Conservation (phyloP, 2,113 vertebrate species). For the Oncorhynchus masou region DNA sequence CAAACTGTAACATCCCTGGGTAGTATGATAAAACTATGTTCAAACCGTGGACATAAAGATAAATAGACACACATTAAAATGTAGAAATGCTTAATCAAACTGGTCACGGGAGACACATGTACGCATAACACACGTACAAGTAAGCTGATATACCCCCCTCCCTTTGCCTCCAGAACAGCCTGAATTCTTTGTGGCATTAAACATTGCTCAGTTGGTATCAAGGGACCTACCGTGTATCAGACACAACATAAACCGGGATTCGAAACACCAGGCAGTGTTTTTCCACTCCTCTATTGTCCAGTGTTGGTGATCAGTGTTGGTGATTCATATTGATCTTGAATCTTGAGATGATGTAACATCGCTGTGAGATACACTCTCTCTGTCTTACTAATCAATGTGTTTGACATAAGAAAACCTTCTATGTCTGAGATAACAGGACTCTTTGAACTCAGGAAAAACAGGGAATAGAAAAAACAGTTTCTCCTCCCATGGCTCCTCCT, state of each 20-base stretch:
- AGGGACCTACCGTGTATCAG: no score
- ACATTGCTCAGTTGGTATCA: no score
- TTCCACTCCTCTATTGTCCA: no score
- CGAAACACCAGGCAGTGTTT: no score
- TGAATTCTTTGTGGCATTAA: no score
- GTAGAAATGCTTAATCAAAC: background rate
- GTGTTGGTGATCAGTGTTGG: no score
- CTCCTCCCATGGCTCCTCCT: conserved; percentile 46
- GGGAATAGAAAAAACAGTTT: conserved; percentile 42
- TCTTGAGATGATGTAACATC: no score
- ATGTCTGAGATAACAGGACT: conserved; percentile 5
- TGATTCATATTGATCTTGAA: no score
- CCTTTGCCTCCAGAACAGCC: no score
- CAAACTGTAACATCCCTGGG: conserved; percentile 31
- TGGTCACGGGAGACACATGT: background rate
- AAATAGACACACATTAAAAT: conserved; percentile 9
- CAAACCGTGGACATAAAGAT: background rate
- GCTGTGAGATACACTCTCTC: no score
- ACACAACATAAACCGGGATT: no score
- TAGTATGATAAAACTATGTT: conserved; percentile 54
- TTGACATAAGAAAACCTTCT: conserved; percentile 10
- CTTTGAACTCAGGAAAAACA: conserved; percentile 52
- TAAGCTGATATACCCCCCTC: background rate
- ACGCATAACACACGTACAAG: background rate
- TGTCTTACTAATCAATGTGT: conserved; percentile 6